These are phyloP conservation scores for Diachrysia chrysitis DNA, from an alignment of 2,888 invertebrate genomes.

Conservation along the genomic window DNA sequence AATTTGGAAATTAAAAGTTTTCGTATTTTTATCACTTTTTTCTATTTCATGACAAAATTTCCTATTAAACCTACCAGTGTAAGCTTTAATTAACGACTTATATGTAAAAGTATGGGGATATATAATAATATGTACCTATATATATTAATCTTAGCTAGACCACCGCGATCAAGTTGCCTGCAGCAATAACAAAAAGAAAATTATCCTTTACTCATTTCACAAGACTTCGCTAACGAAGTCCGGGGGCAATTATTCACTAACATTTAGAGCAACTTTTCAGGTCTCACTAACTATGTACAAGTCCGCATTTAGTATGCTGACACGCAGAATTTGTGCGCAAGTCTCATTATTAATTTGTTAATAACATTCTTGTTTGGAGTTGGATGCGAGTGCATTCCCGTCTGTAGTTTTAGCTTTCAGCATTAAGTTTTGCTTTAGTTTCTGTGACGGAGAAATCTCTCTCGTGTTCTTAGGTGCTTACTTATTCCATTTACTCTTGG, in stretches of 20 bases:
- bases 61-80: no score
- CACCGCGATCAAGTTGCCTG: conserved; percentile 20
- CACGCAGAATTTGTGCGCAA: conserved; percentile 49
- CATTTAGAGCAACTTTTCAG: conserved; percentile 51
- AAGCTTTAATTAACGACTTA: no score
- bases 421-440: conserved; percentile 67
- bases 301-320: conserved; percentile 51
- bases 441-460: conserved; percentile 59
- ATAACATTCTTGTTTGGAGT: conserved; percentile 62
- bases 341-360: conserved; percentile 59
- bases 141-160: conserved; percentile 39
- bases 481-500: conserved; percentile 63
- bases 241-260: conserved; percentile 51
- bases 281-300: conserved; percentile 36
- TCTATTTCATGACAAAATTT: no score
- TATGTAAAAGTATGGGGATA: conserved; percentile 24
- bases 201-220: conserved; percentile 44
- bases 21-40: no score
- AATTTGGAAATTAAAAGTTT: no score
- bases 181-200: conserved; percentile 23
- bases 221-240: conserved; percentile 43
- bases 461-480: conserved; percentile 63
- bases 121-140: conserved; percentile 12
- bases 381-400: conserved; percentile 62
- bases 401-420: conserved; percentile 66